These are phyloP conservation scores for Leucania comma DNA, from an alignment of 2,888 invertebrate species.

Conservation along the genomic window DNA sequence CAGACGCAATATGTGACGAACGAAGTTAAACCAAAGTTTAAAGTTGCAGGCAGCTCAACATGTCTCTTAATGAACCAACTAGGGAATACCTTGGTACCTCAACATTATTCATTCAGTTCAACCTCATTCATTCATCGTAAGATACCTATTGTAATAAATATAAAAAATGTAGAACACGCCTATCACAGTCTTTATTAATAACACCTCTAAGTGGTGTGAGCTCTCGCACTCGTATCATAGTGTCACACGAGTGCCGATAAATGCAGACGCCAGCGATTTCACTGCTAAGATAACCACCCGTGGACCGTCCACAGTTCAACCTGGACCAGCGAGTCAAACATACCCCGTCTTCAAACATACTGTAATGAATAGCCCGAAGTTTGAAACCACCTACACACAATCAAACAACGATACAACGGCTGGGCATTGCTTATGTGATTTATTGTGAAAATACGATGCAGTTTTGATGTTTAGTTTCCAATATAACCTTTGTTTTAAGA, in stretches of 20 bases:
- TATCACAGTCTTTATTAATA: constrained; percentile 31
- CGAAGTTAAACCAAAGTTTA: neutral
- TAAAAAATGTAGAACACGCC: constrained; percentile 37
- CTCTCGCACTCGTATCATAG: constrained; percentile 43
- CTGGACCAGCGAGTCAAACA: constrained; percentile 28
- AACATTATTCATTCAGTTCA: neutral
- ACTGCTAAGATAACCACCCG: constrained; percentile 65
- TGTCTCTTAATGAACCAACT: neutral
- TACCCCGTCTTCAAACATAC: constrained; percentile 18
- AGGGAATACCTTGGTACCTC: neutral
- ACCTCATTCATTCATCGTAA: constrained; percentile 18
- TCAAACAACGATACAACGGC: constrained; percentile 36
- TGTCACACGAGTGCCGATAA: constrained; percentile 71
- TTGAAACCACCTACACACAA: constrained; percentile 30
- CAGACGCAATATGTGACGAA: neutral
- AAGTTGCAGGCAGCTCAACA: neutral
- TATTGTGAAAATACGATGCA: constrained; percentile 26
- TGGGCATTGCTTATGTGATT: constrained; percentile 29
- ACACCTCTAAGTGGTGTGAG: constrained; percentile 35
- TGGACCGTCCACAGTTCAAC: constrained; percentile 22
- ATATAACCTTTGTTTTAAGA: constrained; percentile 16
- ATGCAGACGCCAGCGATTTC: constrained; percentile 76
- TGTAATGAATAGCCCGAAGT: constrained; percentile 37
- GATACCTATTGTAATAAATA: constrained; percentile 28
- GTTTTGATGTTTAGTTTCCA: constrained; percentile 35